Percentiles rank a stretch among this genome's conserved stretches.
Evolutionary conservation across 2,113 vertebrate species (phyloP).

Genomic region (Cephalopterus ornatus): DNA sequence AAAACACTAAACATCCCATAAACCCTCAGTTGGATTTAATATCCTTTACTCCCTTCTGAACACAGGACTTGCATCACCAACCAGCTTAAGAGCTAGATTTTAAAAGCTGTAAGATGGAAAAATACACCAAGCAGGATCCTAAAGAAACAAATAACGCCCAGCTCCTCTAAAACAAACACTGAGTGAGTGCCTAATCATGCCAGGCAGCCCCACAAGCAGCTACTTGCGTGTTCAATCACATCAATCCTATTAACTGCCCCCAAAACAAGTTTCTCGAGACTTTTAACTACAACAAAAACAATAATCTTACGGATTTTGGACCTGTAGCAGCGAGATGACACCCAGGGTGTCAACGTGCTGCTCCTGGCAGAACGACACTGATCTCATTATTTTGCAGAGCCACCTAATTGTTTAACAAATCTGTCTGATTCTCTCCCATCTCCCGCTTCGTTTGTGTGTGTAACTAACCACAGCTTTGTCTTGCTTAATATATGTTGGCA

Average conservation of each 20-base stretch:
- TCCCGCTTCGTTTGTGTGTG: not conserved
- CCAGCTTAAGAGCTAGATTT: not conserved
- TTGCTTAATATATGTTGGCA: not conserved
- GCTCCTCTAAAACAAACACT: not conserved
- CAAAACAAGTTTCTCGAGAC: not conserved
- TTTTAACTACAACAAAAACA: not conserved
- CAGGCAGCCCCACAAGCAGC: not conserved
- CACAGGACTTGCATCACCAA: not conserved
- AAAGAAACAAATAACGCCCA: not conserved
- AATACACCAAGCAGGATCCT: not conserved
- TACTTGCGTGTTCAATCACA: not conserved
- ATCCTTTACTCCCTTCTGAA: not conserved
- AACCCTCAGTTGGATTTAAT: not conserved
- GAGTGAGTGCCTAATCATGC: not conserved
- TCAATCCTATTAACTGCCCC: not conserved
- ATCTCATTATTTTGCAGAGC: not conserved
- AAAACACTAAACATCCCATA: not conserved
- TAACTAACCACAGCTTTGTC: not conserved
- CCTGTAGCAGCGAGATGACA: not conserved
- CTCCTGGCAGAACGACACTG: not conserved
- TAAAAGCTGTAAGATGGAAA: not conserved
- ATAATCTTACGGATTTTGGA: not conserved
- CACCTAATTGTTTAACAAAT: not conserved
- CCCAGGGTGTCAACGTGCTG: not conserved
- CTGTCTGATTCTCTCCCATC: not conserved